phyloP scores from a whole-genome alignment of 2,888 invertebrate species.

The Meta bourneti region DNA sequence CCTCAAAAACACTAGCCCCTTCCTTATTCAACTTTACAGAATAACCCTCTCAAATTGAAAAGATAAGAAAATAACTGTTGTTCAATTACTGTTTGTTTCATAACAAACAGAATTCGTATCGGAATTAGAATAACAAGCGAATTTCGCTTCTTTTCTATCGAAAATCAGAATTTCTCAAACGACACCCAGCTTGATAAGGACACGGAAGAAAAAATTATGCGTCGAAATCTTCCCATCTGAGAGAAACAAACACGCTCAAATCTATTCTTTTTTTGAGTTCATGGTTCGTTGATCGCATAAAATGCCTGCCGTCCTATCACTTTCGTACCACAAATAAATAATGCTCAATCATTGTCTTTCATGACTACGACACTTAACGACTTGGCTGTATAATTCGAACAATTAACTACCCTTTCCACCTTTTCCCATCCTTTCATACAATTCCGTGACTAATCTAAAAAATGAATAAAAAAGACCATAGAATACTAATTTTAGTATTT shows the following conservation, averaged over 20 bases:
- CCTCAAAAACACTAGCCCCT: too few species aligned
- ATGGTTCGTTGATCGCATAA: slow-evolving; percentile 37
- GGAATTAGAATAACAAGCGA: too few species aligned
- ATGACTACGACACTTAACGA: neutral
- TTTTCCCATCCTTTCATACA: neutral
- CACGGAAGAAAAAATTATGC: too few species aligned
- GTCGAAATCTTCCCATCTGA: neutral
- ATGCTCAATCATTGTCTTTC: slow-evolving; percentile 3
- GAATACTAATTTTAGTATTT: slow-evolving; percentile 17
- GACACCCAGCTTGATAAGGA: too few species aligned
- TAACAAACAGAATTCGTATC: too few species aligned
- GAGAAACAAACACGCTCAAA: too few species aligned
- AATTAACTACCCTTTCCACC: slow-evolving; percentile 15
- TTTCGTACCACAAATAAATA: slow-evolving; percentile 21
- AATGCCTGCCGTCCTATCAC: neutral
- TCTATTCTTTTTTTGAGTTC: neutral
- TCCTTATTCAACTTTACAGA: too few species aligned
- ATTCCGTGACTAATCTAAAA: neutral
- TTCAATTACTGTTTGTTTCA: too few species aligned
- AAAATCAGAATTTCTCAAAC: too few species aligned
- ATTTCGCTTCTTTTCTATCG: too few species aligned
- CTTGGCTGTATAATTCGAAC: slow-evolving; percentile 16
- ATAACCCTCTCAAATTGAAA: too few species aligned
- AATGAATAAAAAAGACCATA: neutral
- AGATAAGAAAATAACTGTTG: too few species aligned